Evolutionary conservation across 2,113 vertebrate genomes (phyloP).

Genomic region (Brachionichthys hirsutus): DNA sequence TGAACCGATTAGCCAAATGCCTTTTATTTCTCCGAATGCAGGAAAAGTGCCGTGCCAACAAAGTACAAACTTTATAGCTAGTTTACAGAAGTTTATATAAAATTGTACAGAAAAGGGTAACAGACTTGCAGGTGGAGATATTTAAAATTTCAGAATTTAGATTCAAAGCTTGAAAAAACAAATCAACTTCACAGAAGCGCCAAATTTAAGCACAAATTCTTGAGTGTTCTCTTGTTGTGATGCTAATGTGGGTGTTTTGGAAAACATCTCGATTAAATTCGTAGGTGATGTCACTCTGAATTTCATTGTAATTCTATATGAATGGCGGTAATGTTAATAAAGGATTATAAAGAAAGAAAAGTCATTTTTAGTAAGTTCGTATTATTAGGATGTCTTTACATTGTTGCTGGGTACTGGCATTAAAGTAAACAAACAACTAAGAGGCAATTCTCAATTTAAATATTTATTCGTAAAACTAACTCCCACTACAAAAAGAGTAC

Average conservation of each 20-base stretch:
- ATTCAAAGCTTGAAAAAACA: no score
- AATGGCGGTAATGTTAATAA: background rate
- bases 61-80: no score
- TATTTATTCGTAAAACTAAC: constrained; percentile 75
- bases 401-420: background rate
- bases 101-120: no score
- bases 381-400: no score
- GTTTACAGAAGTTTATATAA: no score
- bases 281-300: background rate
- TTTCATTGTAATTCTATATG: background rate
- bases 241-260: background rate
- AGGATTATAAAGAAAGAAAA: no score
- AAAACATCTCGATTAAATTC: background rate
- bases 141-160: no score
- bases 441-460: constrained; percentile 60
- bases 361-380: no score
- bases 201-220: background rate
- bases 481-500: constrained; percentile 64
- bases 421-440: background rate
- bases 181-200: no score
- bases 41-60: no score
- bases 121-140: no score
- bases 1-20: no score
- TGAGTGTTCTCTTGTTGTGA: background rate
- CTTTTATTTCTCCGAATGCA: background rate